Conservation (phyloP, 2,113 vertebrate genomes). For the Panurus biarmicus region DNA sequence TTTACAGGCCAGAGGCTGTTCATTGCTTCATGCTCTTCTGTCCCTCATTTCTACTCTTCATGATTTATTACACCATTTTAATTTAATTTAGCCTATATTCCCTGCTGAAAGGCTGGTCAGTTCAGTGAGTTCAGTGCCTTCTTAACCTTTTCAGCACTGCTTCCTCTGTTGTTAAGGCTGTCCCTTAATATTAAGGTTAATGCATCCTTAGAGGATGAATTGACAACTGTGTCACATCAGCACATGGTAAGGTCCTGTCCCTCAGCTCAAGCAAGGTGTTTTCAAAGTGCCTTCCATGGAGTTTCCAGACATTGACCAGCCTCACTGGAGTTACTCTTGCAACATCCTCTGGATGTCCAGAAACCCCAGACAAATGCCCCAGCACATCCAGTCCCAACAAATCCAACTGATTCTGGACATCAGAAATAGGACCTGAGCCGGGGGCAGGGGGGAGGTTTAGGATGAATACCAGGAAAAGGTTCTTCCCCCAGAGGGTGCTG, state of each 20-base stretch:
- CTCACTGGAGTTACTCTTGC: not conserved
- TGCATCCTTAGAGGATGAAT: not conserved
- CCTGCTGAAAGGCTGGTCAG: not conserved
- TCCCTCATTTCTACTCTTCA: not conserved
- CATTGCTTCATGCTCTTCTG: not conserved
- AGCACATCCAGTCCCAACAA: not conserved
- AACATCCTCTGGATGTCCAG: not conserved
- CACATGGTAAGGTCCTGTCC: not conserved
- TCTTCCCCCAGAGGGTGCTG: not conserved
- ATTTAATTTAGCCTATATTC: not conserved
- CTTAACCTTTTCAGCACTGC: not conserved
- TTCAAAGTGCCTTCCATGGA: not conserved
- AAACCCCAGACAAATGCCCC: not conserved
- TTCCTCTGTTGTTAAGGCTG: not conserved
- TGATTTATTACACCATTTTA: not conserved
- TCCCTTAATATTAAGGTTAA: not conserved
- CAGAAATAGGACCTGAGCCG: fast-evolving
- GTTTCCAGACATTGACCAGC: not conserved
- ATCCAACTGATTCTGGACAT: not conserved
- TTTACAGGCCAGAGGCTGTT: not conserved
- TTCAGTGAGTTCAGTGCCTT: not conserved
- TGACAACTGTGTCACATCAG: not conserved
- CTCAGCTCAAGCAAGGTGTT: not conserved
- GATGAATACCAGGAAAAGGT: fast-evolving
- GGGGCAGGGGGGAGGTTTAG: not conserved